These are phyloP conservation scores for Dynastes hyllus DNA, from an alignment of 2,888 invertebrate species.

Conservation along the genomic window DNA sequence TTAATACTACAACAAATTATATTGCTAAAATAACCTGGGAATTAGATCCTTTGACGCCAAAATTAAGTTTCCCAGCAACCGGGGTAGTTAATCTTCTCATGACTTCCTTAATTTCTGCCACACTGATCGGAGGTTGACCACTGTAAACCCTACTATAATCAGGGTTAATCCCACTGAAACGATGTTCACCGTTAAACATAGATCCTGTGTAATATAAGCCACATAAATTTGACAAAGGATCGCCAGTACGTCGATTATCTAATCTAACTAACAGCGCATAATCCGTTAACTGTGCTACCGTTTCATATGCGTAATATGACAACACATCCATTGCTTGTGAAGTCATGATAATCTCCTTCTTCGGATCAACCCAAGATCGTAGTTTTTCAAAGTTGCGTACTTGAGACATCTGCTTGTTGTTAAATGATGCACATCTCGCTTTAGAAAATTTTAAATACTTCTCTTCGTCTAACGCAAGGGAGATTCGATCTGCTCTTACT, in stretches of 20 bases:
- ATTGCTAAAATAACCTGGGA: constrained; percentile 67
- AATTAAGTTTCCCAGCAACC: constrained; percentile 72
- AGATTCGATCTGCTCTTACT: constrained; percentile 78
- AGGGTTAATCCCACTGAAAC: constrained; percentile 68
- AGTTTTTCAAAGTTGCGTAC: constrained; percentile 71
- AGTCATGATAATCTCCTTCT: constrained; percentile 77
- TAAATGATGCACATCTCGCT: constrained; percentile 85
- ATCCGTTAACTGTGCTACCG: constrained; percentile 91
- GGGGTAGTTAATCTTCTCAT: constrained; percentile 82
- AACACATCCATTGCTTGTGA: constrained; percentile 83
- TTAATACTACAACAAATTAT: constrained; percentile 56
- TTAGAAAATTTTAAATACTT: constrained; percentile 86
- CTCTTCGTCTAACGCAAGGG: constrained; percentile 73
- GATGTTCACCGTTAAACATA: constrained; percentile 75
- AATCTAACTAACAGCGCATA: constrained; percentile 86
- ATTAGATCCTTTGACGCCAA: constrained; percentile 71
- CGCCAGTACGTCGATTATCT: constrained; percentile 81
- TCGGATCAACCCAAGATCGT: constrained; percentile 78
- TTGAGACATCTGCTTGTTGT: constrained; percentile 63
- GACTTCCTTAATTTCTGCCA: constrained; percentile 88
- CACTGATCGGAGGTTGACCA: constrained; percentile 82
- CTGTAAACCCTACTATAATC: constrained; percentile 75
- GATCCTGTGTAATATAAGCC: constrained; percentile 78
- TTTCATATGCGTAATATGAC: constrained; percentile 91
- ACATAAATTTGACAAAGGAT: constrained; percentile 81